A percentile compares a stretch with the other conserved stretches of the same genome.
phyloP scores from a whole-genome alignment of 2,888 invertebrate genomes.

The Nemoura dubitans region DNA sequence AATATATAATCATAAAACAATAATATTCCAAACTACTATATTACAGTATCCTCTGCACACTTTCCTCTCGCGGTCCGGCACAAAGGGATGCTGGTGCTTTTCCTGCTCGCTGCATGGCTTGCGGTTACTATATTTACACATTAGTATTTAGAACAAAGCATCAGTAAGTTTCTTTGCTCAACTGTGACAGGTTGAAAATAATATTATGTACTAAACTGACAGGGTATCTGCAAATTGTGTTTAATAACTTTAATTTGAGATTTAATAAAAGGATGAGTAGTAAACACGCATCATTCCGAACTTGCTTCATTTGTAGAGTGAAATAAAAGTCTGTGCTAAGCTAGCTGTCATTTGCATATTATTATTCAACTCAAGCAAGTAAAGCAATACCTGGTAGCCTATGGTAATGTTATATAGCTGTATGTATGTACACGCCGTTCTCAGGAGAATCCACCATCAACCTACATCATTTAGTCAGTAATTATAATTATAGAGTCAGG shows the following conservation, averaged over 20 bases:
- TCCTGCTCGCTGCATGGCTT: not conserved
- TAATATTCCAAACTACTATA: not conserved
- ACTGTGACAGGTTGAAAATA: slow-evolving; percentile 25
- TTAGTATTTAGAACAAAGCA: not conserved
- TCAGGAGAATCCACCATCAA: not conserved
- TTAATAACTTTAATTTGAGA: slow-evolving; percentile 28
- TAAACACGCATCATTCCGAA: not conserved
- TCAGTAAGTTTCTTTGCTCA: not conserved
- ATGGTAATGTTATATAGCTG: not conserved
- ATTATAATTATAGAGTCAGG: slow-evolving; percentile 2
- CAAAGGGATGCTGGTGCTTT: not conserved
- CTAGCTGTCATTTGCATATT: slow-evolving; percentile 21
- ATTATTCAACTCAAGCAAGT: not conserved
- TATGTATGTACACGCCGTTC: not conserved
- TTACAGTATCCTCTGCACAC: not conserved
- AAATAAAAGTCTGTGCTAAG: not conserved
- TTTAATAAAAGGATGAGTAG: slow-evolving; percentile 14
- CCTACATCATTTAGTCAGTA: slow-evolving; percentile 7
- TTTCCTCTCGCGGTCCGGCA: not conserved
- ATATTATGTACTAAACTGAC: slow-evolving; percentile 18
- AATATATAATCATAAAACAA: not conserved
- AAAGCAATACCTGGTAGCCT: not conserved
- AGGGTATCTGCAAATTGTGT: slow-evolving; percentile 19
- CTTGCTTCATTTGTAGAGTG: not conserved
- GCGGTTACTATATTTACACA: not conserved